Percentiles rank a stretch among this genome's conserved stretches.
phyloP scores from a whole-genome alignment of 2,888 invertebrate genomes.

The Patella ulyssiponensis region DNA sequence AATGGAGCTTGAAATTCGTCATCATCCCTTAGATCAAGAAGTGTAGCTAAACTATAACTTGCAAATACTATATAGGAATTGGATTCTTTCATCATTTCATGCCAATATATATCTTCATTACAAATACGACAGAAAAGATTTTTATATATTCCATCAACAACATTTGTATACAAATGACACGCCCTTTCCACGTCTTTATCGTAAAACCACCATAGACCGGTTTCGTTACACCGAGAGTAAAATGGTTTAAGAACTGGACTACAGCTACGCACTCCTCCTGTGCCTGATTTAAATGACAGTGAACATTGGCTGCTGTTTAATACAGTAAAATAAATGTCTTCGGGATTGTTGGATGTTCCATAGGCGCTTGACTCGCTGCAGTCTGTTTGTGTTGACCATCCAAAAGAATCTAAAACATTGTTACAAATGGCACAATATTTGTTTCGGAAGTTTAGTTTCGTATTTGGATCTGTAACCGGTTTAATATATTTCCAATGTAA shows the following conservation, averaged over 20 bases:
- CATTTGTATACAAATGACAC: constrained; percentile 25
- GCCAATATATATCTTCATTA: constrained; percentile 16
- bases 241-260: constrained; percentile 10
- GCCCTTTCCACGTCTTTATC: constrained; percentile 29
- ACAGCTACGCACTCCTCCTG: background rate
- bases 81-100: background rate
- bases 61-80: background rate
- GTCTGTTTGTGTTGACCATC: constrained; percentile 1
- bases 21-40: constrained; percentile 18
- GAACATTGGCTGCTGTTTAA: background rate
- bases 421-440: constrained; percentile 23
- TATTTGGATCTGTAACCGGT: background rate
- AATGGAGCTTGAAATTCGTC: background rate
- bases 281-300: background rate
- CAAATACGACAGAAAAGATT: constrained; percentile 40
- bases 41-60: constrained; percentile 14
- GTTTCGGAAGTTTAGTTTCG: constrained; percentile 14
- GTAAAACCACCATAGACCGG: constrained; percentile 32
- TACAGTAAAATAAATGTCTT: constrained; percentile 12
- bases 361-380: background rate
- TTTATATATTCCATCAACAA: constrained; percentile 26
- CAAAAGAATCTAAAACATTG: background rate
- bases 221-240: constrained; percentile 31
- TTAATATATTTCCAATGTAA: constrained; percentile 17
- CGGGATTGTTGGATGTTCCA: background rate